Evolutionary conservation across 2,113 vertebrate species (phyloP), one percentile per base, ranked within the genome.

Genomic region (Entomyzon cyanotis): DNA sequence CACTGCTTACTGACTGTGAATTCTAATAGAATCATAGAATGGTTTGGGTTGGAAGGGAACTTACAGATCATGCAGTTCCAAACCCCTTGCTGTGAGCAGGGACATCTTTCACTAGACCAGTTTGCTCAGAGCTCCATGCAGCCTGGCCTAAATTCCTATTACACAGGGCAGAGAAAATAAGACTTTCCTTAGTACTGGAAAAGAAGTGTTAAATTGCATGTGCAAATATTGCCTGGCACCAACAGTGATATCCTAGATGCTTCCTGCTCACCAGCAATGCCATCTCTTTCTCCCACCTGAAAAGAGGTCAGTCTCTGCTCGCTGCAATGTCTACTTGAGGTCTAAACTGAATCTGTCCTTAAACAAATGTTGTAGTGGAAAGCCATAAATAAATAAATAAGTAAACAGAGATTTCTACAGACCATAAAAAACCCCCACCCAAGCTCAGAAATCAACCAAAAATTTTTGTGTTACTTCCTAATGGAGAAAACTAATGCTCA

Each of bases 381-480:
- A 68, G 30, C n/a, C 10, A 14, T 60, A 35, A 75, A 16, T 75
- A 35, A 75, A 13, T 75, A 75, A 78, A 37, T 46, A 69, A 76
- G 21, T 47, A 58, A 73, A 33, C 27, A 75, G 30, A 20, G 25
- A 19, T 71, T 93, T 71, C 47, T 89, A 69, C 24, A 25, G 41
- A 42, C 19, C 7, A 9, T 59, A 41, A 70, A 73, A 65, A 42
- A 0, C 0, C 4, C 9, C 5, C 25, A 27, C 10, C 6, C 23
- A 76, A 89, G 50, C 33, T 52, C 46, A 55, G 56, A 87, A 84
- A 89, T 42, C 11, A 53, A 42, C 37, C 1, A 59, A 68, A 92
- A 77, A 33, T 31, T 33, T 59, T 49, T 65, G 22, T 65, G 10
- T 47, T 87, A 20, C 5, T 77, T 42, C 12, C 42, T 55, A 30